Conservation (phyloP, 2,888 invertebrate species). For the Apodemia mormo region DNA sequence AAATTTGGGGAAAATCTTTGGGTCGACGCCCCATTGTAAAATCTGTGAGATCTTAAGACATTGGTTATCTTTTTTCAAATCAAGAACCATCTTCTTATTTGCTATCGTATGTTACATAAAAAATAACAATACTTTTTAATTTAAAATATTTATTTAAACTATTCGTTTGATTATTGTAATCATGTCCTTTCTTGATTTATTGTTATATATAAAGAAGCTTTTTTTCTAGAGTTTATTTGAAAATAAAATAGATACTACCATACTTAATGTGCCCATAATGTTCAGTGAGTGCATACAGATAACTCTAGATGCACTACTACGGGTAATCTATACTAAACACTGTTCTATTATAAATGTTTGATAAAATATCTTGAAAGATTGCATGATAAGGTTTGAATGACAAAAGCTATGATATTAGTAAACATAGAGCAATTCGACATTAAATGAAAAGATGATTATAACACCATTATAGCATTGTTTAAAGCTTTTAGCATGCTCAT, state of each 20-base stretch:
- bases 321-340: slow-evolving; percentile 1
- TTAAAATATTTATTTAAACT: not conserved
- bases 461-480: not conserved
- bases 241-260: not conserved
- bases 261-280: slow-evolving; percentile 1
- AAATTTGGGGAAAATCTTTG: no score
- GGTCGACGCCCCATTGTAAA: no score
- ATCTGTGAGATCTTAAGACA: no score
- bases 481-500: slow-evolving; percentile 11
- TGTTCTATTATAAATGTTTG: not conserved
- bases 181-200: no score
- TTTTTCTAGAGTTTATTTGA: no score
- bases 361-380: not conserved
- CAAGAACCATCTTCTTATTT: no score
- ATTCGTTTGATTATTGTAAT: not conserved
- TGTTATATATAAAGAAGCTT: no score
- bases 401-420: slow-evolving; percentile 20
- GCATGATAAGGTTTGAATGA: slow-evolving; percentile 12
- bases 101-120: not conserved
- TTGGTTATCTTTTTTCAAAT: no score
- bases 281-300: not conserved
- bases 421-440: slow-evolving; percentile 16
- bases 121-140: not conserved
- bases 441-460: slow-evolving; percentile 16
- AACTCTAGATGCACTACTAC: not conserved